Evolutionary conservation across 1,140 invertebrate species (phyloP), one percentile per base, ranked within the genome.

Genomic region (Drusus annulatus): DNA sequence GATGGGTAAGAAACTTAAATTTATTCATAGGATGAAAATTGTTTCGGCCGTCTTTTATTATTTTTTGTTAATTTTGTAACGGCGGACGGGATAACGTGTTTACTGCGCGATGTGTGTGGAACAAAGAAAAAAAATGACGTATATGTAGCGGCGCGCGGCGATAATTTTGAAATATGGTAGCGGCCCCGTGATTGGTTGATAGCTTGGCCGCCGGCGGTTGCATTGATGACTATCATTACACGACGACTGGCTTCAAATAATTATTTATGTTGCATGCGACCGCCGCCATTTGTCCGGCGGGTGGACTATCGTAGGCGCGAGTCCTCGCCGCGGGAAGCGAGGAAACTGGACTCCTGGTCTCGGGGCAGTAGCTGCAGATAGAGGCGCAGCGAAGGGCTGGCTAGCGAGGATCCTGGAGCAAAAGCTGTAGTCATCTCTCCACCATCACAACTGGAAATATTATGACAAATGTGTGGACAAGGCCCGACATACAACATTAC

Each of bases 81-180:
- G 51, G 58, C 69, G 69, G 69, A 21, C 51, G 16, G 71, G 50
- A 78, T 62, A 82, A 82, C 81, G 81, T 79, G 81, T 82, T 82
- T 79, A 82, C 81, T 71, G 62, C 77, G 62, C 36, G 81, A 77
- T 83, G 81, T 80, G 78, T 78, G 80, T 80, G 79, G 76, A 83
- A 83, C 81, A 83, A 83, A 83, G 81, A 76, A 60, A 74, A 82
- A 80, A 52, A 78, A 63, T 25, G 23, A 80, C 36, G 23, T 75
- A 76, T 8, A 76, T 28, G 31, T 65, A 50, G 21, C 56, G 45
- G 69, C 23, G 65, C 74, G 50, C 75, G 79, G 81, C 81, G 81
- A 80, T 83, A 83, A 83, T 83, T 83, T 80, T 83, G 81, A 83
- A 83, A 83, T 83, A 83, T 83, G 81, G 81, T 75, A 83, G 81